Evolutionary conservation across 2,888 invertebrate species (phyloP).

Genomic region (Mesoligia furuncula): DNA sequence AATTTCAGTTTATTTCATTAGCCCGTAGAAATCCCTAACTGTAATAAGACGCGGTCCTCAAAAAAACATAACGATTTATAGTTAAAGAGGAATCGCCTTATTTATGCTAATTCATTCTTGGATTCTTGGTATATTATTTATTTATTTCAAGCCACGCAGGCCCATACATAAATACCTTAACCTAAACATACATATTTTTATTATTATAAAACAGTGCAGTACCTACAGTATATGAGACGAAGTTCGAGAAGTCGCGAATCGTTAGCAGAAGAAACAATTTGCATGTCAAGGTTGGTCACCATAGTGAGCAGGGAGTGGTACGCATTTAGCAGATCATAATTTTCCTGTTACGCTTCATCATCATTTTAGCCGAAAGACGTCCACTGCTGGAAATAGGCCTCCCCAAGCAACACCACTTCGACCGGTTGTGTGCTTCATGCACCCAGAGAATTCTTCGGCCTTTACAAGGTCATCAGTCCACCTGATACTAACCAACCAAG

Average conservation of each 20-base stretch:
- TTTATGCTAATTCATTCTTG: neutral
- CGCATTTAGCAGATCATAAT: neutral
- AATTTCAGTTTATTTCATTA: too few species aligned
- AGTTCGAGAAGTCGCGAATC: neutral
- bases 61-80: neutral
- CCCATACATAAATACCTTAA: too few species aligned
- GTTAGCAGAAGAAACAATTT: too few species aligned
- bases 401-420: neutral
- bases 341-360: neutral
- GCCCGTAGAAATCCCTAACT: neutral
- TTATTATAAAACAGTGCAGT: too few species aligned
- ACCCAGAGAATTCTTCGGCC: neutral
- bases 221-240: too few species aligned
- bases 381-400: neutral
- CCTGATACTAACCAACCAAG: neutral
- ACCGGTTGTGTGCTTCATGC: neutral
- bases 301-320: neutral
- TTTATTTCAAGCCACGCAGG: too few species aligned
- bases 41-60: neutral
- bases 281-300: too few species aligned
- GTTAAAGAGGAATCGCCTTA: neutral
- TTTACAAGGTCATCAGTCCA: neutral
- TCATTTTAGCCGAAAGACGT: neutral
- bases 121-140: neutral
- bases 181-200: too few species aligned